Percentiles rank a stretch among this genome's conserved stretches.
These are phyloP conservation scores for Cricetomys ansorgei DNA, from an alignment of 2,113 vertebrate species.

Conservation along the genomic window DNA sequence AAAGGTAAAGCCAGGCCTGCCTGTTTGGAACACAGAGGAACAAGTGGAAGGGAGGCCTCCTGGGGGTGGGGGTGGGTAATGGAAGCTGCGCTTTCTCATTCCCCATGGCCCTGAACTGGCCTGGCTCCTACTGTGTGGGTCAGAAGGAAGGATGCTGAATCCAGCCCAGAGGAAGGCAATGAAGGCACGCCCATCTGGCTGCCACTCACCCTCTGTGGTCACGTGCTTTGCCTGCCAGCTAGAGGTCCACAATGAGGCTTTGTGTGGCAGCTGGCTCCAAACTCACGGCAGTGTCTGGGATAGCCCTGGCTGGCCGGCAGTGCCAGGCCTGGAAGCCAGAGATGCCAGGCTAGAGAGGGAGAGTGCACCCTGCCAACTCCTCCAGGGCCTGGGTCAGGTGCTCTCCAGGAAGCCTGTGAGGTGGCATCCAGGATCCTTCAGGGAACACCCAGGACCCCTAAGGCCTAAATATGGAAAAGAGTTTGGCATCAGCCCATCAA, in stretches of 20 bases:
- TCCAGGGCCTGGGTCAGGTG: not conserved
- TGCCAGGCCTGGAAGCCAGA: slow-evolving; percentile 53
- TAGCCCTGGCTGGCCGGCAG: not conserved
- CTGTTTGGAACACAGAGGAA: not conserved
- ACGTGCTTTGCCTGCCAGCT: not conserved
- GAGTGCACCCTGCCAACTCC: not conserved
- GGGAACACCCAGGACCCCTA: not conserved
- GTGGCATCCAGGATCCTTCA: not conserved
- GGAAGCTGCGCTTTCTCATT: not conserved
- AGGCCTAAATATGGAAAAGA: not conserved
- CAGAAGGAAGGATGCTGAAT: not conserved
- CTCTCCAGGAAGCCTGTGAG: slow-evolving; percentile 56
- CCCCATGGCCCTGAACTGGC: too few species aligned
- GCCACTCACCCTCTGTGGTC: not conserved
- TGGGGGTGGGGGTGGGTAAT: rapidly evolving
- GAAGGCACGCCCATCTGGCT: not conserved
- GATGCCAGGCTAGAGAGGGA: not conserved
- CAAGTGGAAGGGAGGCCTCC: not conserved
- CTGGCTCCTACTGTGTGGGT: not conserved
- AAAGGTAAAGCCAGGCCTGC: not conserved
- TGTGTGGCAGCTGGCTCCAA: slow-evolving; percentile 61
- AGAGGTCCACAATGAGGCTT: slow-evolving; percentile 32
- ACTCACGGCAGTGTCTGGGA: not conserved
- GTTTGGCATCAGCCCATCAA: not conserved
- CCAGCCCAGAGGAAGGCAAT: not conserved